These are phyloP conservation scores for Sitodiplosis mosellana DNA, from an alignment of 1,140 invertebrate species.

Conservation along the genomic window DNA sequence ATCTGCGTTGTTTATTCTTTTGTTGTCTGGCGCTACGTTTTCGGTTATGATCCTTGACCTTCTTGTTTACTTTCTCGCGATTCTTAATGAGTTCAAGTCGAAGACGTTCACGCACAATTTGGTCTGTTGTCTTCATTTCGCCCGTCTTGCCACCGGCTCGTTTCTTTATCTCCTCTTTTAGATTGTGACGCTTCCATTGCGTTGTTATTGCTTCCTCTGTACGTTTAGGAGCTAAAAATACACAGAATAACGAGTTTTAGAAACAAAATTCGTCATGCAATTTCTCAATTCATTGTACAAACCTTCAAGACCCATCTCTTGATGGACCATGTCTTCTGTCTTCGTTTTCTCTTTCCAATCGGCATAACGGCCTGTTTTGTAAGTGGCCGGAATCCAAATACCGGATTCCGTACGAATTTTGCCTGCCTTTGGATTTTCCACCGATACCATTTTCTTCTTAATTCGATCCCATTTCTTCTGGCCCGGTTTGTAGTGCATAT, in stretches of 20 bases:
- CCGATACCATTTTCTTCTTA: constrained; percentile 76
- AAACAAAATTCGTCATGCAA: no score
- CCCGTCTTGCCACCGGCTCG: constrained; percentile 21
- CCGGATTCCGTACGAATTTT: constrained; percentile 93
- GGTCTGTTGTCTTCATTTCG: constrained; percentile 46
- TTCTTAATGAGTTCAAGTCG: constrained; percentile 20
- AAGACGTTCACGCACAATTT: constrained; percentile 45
- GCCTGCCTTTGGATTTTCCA: constrained; percentile 41
- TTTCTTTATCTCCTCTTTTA: constrained; percentile 33
- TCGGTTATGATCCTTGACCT: constrained; percentile 15
- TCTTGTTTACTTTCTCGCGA: constrained; percentile 14
- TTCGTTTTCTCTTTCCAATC: constrained; percentile 76
- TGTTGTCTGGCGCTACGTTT: constrained; percentile 1
- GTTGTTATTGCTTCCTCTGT: constrained; percentile 28
- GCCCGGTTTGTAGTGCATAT: constrained; percentile 34
- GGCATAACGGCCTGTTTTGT: constrained; percentile 76
- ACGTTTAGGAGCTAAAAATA: constrained; percentile 7
- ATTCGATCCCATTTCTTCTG: constrained; percentile 73
- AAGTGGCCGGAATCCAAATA: constrained; percentile 80
- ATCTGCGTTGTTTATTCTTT: background rate
- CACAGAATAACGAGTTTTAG: no score
- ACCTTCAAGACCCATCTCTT: constrained; percentile 36
- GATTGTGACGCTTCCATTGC: constrained; percentile 39
- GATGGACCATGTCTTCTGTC: constrained; percentile 35
- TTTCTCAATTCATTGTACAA: no score